Conservation (phyloP, 2,797 vertebrate species). For the Periophthalmus magnuspinnatus region DNA sequence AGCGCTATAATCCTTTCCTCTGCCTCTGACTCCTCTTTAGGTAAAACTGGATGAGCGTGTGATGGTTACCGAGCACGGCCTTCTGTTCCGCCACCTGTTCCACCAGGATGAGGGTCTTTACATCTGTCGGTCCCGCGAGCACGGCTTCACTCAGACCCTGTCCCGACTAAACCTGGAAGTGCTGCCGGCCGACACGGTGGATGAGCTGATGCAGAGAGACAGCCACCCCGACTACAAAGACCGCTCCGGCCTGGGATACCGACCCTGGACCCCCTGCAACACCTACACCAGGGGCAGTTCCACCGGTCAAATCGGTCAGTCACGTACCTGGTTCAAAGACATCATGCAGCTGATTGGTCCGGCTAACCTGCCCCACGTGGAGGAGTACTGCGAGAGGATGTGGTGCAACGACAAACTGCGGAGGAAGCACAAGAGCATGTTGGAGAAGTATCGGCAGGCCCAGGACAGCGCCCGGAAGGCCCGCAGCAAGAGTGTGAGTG, state of each 20-base stretch:
- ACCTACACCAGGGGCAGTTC: constrained; percentile 58
- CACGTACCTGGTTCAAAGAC: constrained; percentile 89
- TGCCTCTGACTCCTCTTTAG: constrained; percentile 60
- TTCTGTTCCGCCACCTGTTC: constrained; percentile 87
- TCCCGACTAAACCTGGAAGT: constrained; percentile 82
- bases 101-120: constrained; percentile 83
- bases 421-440: constrained; percentile 83
- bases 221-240: constrained; percentile 60
- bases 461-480: constrained; percentile 81
- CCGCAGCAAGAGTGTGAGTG: constrained; percentile 77
- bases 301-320: constrained; percentile 58
- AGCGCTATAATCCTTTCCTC: background rate
- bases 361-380: constrained; percentile 80
- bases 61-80: constrained; percentile 83
- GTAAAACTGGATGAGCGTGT: constrained; percentile 89
- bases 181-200: constrained; percentile 79
- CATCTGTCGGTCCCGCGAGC: constrained; percentile 87
- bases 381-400: constrained; percentile 90
- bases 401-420: constrained; percentile 86
- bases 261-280: constrained; percentile 69
- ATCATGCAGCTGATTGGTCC: constrained; percentile 90
- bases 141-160: constrained; percentile 86
- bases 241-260: constrained; percentile 39
- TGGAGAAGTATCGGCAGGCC: constrained; percentile 85
- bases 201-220: constrained; percentile 70